A percentile compares a stretch with the other conserved stretches of the same genome.
Evolutionary conservation across 2,113 vertebrate genomes (phyloP).

Genomic region (Tachuris rubrigastra): DNA sequence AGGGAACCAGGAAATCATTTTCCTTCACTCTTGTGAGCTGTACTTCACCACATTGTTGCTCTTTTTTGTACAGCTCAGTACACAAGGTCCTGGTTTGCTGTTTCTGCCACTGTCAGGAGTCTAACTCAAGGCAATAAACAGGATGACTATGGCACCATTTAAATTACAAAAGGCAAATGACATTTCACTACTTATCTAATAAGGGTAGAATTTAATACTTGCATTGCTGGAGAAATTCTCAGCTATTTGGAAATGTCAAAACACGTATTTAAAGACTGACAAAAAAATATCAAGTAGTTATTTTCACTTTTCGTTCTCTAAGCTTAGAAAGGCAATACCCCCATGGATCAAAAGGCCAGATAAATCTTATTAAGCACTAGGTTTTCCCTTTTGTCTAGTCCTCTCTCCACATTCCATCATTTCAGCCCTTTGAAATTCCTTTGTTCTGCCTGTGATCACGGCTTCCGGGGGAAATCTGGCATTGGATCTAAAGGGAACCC

Average conservation of each 20-base stretch:
- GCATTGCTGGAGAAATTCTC: not conserved
- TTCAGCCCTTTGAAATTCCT: slow-evolving; percentile 67
- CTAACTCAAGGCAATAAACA: not conserved
- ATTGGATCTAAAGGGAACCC: slow-evolving; percentile 70
- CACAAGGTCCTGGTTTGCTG: not conserved
- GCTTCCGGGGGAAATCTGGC: slow-evolving; percentile 70
- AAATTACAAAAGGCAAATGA: not conserved
- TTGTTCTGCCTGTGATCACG: slow-evolving; percentile 68
- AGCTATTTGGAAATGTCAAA: not conserved
- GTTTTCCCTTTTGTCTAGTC: slow-evolving; percentile 65
- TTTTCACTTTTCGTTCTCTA: slow-evolving; percentile 13
- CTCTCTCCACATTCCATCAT: slow-evolving; percentile 70
- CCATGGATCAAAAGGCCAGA: slow-evolving; percentile 55
- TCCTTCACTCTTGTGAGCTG: not conserved
- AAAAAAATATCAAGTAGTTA: not conserved
- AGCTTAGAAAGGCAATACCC: slow-evolving; percentile 28
- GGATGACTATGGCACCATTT: not conserved
- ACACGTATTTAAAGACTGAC: not conserved
- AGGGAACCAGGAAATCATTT: not conserved
- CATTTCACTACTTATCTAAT: not conserved
- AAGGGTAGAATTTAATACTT: not conserved
- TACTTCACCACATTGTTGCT: not conserved
- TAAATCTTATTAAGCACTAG: slow-evolving; percentile 71
- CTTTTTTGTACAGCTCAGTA: not conserved
- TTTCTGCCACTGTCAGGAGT: not conserved